Evolutionary conservation across 2,888 invertebrate species (phyloP), one percentile per base, ranked within the genome.

Genomic region (Caenorhabditis imperialis): DNA sequence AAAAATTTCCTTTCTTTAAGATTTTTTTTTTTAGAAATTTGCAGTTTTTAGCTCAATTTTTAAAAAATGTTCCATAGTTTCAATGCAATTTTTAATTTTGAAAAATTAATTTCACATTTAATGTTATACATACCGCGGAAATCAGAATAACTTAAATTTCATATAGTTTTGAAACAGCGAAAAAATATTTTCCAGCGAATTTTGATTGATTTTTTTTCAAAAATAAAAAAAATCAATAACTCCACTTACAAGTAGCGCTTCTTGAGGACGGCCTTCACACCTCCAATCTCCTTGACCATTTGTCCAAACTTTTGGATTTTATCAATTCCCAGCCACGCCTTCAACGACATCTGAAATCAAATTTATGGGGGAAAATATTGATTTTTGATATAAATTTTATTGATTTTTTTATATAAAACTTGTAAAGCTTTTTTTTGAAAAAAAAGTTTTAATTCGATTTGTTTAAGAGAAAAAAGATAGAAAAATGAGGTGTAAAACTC

Each of bases 191-290:
- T 8, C 30, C 30, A 30, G 7, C 7, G 10, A 30, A 30, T 30
- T 30, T 30, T 10, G 7, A 30, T 30, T 7, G 10, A 30, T 30
- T 6, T 30, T 7, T 7, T 30, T 30, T 30, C 10, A 7, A 4
- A 20, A 22, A 20, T 23, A 6, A 14, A n/a, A 57, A 38, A 48
- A 40, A 55, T n/a, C n/a, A n/a, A n/a, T n/a, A n/a, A n/a, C n/a
- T n/a, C n/a, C n/a, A 79, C 81, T 67, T 53, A 87, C 87, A 87
- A 57, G 72, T 87, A 88, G 23, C 85, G 76, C 58, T 86, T 85
- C 50, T 81, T 84, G 37, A 88, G 58, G 0, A 75, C 81, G 3
- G 80, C 85, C 33, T 81, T 78, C 18, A 88, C 69, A n/a, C 88
- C 88, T 16, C 88, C 88, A 55, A 86, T 67, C 69, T 84, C 69